Evolutionary conservation across 2,113 vertebrate species (phyloP), one percentile per base, ranked within the genome.

Genomic region (Hydropotes inermis): DNA sequence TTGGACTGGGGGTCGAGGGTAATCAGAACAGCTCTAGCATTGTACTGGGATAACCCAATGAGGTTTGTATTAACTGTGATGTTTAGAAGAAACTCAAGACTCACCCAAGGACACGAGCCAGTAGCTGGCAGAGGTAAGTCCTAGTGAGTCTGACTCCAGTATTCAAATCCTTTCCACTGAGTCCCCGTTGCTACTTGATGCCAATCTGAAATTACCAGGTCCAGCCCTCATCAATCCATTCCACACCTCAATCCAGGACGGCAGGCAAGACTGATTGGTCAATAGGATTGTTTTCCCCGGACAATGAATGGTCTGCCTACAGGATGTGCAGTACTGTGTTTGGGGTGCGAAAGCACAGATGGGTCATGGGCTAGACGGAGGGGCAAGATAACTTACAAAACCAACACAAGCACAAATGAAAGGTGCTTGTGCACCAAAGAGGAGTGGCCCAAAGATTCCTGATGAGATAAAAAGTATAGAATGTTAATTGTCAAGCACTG

Each of bases 1-100:
- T 92, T 86, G 52, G 67, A 50, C 52, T 93, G 36, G 83, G 27
- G 14, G 1, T n/a, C 74, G 39, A 4, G 50, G 14, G 28, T 64
- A 81, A 81, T 92, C 74, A 94, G 78, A 93, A 94, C 28, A 94
- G 61, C 91, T 87, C 19, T 78, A 84, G 45, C 61, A n/a, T 92
- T 94, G 87, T 95, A 64, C 36, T 81, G 17, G 16, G 61, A 57
- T 84, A 94, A 86, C 57, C 60, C 70, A 74, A 0, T 55, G 55
- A 87, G 47, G 19, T 92, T 81, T 74, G 11, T 88, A n/a, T 94
- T 74, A 87, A 61, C 21, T 89, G 61, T 54, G 58, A 19, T 45
- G 33, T 64, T 30, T 57, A 58, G 91, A 95, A 79, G 90, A 93
- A 97, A 96, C 43, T 60, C n/a, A 47, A 96, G 84, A 87, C 64